A percentile compares a stretch with the other conserved stretches of the same genome.
These are phyloP conservation scores for Thalassarche chlororhynchos DNA, from an alignment of 2,113 vertebrate species.

Conservation along the genomic window DNA sequence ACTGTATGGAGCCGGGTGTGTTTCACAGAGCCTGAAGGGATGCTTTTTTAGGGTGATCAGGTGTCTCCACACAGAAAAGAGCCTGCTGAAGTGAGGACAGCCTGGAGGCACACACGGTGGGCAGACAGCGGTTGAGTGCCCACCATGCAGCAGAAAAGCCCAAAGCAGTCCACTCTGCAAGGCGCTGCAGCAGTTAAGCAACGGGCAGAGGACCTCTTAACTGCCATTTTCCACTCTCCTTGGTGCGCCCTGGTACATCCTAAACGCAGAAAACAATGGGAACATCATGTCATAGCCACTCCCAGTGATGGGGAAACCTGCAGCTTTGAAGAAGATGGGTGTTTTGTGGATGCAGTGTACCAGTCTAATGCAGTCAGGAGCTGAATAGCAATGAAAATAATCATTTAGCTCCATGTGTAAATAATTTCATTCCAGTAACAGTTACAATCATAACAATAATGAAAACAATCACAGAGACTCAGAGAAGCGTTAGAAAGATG, in stretches of 20 bases:
- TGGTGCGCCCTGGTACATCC: neutral
- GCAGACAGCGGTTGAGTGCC: neutral
- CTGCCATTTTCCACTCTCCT: neutral
- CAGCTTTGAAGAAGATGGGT: neutral
- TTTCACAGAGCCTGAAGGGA: neutral
- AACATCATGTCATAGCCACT: neutral
- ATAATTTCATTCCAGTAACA: constrained; percentile 68
- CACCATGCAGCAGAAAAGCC: neutral
- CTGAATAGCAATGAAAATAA: constrained; percentile 62
- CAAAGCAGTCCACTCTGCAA: neutral
- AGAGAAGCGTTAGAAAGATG: constrained; percentile 58
- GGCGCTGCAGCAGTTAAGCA: no score
- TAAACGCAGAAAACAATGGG: neutral
- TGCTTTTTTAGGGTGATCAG: neutral
- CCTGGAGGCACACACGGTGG: neutral
- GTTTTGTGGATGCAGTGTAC: neutral
- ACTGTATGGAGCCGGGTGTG: accelerated
- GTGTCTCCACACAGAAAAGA: neutral
- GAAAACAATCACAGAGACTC: constrained; percentile 68
- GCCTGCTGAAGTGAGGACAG: neutral
- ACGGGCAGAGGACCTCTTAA: neutral
- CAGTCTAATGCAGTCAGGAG: neutral
- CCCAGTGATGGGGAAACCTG: neutral
- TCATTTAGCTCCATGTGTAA: constrained; percentile 58
- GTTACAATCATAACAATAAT: constrained; percentile 54